These are phyloP conservation scores for Montipora efflorescens DNA, from an alignment of 64 coral and sea anemone genomes.

Conservation along the genomic window DNA sequence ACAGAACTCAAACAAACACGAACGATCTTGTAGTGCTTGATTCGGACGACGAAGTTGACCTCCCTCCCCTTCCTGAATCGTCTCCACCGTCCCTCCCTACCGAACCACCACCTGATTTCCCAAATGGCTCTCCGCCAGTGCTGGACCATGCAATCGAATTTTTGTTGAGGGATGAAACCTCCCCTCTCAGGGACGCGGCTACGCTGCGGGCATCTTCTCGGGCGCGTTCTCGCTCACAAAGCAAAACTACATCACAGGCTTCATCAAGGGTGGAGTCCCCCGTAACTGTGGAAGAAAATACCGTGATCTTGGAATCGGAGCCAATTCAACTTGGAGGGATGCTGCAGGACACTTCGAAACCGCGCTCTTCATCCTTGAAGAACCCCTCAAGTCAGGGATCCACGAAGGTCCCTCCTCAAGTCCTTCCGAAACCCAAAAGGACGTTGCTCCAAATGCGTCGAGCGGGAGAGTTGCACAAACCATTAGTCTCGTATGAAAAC, in stretches of 20 bases:
- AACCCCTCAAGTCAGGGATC: neutral
- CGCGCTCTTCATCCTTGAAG: neutral
- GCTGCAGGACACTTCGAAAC: neutral
- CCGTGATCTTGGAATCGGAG: slow-evolving; percentile 25
- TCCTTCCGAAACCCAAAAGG: slow-evolving; percentile 81
- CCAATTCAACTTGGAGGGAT: slow-evolving; percentile 3
- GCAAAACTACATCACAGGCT: slow-evolving; percentile 14
- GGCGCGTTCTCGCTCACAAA: neutral
- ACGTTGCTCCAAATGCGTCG: slow-evolving; percentile 19
- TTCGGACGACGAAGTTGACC: slow-evolving; percentile 34
- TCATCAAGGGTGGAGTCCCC: slow-evolving; percentile 24
- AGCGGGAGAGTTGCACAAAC: slow-evolving; percentile 18
- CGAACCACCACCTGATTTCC: slow-evolving; percentile 63
- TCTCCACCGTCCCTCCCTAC: slow-evolving; percentile 76
- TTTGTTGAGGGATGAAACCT: slow-evolving; percentile 41
- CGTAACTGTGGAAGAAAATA: slow-evolving; percentile 2
- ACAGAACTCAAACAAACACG: slow-evolving; percentile 5
- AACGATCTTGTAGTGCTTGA: slow-evolving; percentile 21
- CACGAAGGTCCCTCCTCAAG: slow-evolving; percentile 61
- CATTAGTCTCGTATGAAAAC: neutral
- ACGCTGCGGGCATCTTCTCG: slow-evolving; percentile 68
- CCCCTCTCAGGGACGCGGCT: slow-evolving; percentile 69
- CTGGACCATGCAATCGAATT: slow-evolving; percentile 47
- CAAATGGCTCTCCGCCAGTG: slow-evolving; percentile 16
- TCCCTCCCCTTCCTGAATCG: slow-evolving; percentile 70